These are phyloP conservation scores for Ptychoptera contaminata DNA, from an alignment of 2,888 invertebrate genomes.

Conservation along the genomic window DNA sequence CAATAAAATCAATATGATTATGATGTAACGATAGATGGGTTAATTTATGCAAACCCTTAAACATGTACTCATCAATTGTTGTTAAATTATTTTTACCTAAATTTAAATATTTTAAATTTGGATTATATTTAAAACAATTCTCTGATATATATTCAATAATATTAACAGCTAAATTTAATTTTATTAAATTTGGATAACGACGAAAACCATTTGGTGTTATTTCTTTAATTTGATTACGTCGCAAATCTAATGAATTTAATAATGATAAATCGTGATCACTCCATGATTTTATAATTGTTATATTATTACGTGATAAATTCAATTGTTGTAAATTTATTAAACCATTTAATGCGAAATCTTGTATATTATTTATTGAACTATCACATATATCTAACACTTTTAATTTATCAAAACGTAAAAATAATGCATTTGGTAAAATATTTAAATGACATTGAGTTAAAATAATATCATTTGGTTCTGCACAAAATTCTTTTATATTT, in stretches of 20 bases:
- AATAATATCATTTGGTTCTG: conserved; percentile 14
- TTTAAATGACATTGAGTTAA: conserved; percentile 18
- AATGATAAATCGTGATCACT: conserved; percentile 19
- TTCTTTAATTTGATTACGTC: conserved; percentile 18
- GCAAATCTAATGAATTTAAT: conserved; percentile 20
- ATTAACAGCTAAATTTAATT: conserved; percentile 24
- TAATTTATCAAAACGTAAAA: conserved; percentile 18
- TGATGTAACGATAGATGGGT: conserved; percentile 20
- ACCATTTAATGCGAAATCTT: conserved; percentile 23
- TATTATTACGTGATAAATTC: conserved; percentile 22
- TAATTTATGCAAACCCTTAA: conserved; percentile 23
- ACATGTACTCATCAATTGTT: conserved; percentile 16
- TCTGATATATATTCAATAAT: conserved; percentile 17
- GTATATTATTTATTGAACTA: conserved; percentile 16
- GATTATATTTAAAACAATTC: conserved; percentile 15
- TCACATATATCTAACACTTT: conserved; percentile 19
- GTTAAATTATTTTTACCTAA: conserved; percentile 22
- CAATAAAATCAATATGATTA: conserved; percentile 20
- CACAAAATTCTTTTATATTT: conserved; percentile 2
- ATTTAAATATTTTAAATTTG: conserved; percentile 23
- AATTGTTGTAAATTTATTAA: conserved; percentile 19
- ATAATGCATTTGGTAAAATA: conserved; percentile 21
- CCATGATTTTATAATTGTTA: conserved; percentile 23
- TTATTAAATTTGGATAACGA: conserved; percentile 23
- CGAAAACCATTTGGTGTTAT: conserved; percentile 17